phyloP scores from a whole-genome alignment of 2,888 invertebrate genomes.

The Elysia crispata region DNA sequence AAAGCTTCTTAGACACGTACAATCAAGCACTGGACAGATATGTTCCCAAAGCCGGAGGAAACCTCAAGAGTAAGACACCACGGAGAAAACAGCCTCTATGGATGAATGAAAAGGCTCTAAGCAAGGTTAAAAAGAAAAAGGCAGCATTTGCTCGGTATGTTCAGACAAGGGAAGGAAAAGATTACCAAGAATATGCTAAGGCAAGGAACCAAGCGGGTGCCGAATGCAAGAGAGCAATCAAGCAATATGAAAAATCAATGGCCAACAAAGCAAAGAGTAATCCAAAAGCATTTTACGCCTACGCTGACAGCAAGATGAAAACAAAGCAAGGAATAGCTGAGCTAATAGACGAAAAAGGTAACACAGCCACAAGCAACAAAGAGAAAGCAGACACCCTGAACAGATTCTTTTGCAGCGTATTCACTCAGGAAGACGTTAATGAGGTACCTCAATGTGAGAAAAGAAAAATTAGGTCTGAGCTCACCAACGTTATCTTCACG shows the following conservation, averaged over 20 bases:
- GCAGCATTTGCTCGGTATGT: constrained; percentile 30
- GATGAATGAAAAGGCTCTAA: constrained; percentile 28
- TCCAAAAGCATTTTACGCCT: constrained; percentile 5
- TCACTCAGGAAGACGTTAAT: neutral
- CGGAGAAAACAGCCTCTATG: neutral
- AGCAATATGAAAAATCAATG: neutral
- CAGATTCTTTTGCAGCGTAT: constrained; percentile 29
- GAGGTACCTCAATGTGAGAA: neutral
- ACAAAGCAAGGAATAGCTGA: constrained; percentile 22
- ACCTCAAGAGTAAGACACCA: neutral
- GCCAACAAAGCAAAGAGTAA: neutral
- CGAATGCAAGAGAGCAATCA: constrained; percentile 12
- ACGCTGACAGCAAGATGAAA: constrained; percentile 19
- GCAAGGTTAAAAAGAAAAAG: constrained; percentile 36
- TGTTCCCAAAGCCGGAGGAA: neutral
- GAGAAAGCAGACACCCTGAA: constrained; percentile 29
- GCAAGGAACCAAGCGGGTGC: constrained; percentile 21
- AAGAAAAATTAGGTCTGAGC: neutral
- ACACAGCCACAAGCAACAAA: constrained; percentile 16
- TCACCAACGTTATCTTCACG: neutral
- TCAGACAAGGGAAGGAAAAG: constrained; percentile 41
- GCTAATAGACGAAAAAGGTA: neutral
- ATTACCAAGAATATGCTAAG: constrained; percentile 37
- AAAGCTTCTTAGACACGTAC: neutral
- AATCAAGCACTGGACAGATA: neutral